These are phyloP conservation scores for Drosophila fungiperda DNA, from an alignment of 2,888 invertebrate species.

Conservation along the genomic window DNA sequence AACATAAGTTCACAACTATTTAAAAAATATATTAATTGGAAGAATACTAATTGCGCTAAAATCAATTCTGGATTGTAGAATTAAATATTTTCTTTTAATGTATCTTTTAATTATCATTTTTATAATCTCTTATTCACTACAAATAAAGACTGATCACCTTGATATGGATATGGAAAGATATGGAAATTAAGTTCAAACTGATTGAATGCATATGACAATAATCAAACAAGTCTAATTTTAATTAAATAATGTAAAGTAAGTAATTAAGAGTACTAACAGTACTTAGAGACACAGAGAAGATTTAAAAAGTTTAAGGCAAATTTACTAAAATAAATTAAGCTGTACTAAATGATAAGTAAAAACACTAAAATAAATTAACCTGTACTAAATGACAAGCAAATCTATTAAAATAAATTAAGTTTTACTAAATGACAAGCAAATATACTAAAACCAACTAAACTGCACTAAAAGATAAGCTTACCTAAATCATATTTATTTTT, in stretches of 20 bases:
- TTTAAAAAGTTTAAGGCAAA: background rate
- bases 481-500: background rate
- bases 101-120: no score
- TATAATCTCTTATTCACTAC: no score
- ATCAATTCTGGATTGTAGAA: background rate
- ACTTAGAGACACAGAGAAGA: background rate
- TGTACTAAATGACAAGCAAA: no score
- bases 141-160: fast-evolving
- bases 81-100: no score
- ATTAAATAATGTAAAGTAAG: background rate
- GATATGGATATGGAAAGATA: background rate
- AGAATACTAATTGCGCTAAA: no score
- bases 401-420: no score
- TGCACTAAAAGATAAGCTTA: fast-evolving
- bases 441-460: background rate
- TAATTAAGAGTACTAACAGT: background rate
- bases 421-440: background rate
- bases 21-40: background rate
- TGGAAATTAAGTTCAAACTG: background rate
- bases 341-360: no score
- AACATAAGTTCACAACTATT: fast-evolving
- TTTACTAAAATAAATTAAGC: background rate
- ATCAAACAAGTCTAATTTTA: fast-evolving
- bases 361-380: no score
- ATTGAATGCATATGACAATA: background rate